Evolutionary conservation across 2,113 vertebrate species (phyloP), one percentile per base, ranked within the genome.

Genomic region (Coreoperca whiteheadi): DNA sequence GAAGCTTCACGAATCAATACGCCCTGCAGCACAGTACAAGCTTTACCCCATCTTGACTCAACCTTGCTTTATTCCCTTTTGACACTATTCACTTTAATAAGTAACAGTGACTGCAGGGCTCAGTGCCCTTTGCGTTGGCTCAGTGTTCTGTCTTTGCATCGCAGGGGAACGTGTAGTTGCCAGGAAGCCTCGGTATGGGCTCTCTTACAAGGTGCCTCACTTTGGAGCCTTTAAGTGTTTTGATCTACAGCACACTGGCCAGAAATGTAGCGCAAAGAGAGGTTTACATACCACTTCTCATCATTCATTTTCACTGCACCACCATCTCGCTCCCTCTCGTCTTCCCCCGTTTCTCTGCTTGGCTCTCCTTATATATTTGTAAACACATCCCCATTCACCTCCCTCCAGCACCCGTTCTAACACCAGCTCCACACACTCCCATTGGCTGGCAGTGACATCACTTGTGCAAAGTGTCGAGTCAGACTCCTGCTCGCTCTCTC

Each of bases 361-460:
- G 69, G 10, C 32, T 82, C 28, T 67, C 74, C 59, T 89, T 77
- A 82, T 88, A 76, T 72, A 92, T 89, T 15, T 65, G 51, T 87
- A 82, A 88, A 72, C 23, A 81, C 67, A 25, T 51, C 77, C 60
- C 50, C 77, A n/a, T 43, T 28, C 72, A 39, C 73, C 30, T 28
- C 30, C 16, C 54, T 46, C 25, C 46, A 28, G 3, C 59, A 56
- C 51, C 79, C 70, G 53, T 34, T 71, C 80, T 64, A 79, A 39
- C 79, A 76, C 53, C 70, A 75, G 82, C 77, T 85, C 79, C 59
- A 71, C 43, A 69, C 70, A 4, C 86, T 92, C 90, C 84, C 71
- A 95, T 95, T 96, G 95, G 94, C 91, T 91, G 77, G n/a, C 83
- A 93, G 93, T 96, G 95, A 96, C 94, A 92, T 96, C 95, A 96